Evolutionary conservation across 2,113 vertebrate genomes (phyloP).

Genomic region (Pyxicephalus adspersus): DNA sequence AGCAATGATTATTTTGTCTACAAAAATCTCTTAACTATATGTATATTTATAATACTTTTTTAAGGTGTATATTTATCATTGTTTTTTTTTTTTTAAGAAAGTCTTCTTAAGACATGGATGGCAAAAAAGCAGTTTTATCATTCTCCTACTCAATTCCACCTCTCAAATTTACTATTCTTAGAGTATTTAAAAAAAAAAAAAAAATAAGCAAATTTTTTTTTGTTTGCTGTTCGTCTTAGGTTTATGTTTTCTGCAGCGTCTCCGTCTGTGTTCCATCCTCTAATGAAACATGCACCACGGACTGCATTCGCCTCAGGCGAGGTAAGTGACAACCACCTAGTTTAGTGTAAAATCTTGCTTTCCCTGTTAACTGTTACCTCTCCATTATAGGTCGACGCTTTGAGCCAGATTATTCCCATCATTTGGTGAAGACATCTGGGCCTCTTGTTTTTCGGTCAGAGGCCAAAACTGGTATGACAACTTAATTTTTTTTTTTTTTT

Average conservation of each 20-base stretch:
- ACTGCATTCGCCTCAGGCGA: neutral
- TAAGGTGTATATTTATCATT: no score
- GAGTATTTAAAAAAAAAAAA: no score
- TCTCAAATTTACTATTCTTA: no score
- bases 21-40: no score
- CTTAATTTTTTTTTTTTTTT: no score
- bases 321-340: neutral
- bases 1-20: no score
- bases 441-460: slow-evolving; percentile 7
- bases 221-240: neutral
- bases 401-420: neutral
- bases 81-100: no score
- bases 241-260: slow-evolving; percentile 43
- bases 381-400: neutral
- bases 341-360: neutral
- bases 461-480: neutral
- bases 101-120: no score
- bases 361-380: neutral
- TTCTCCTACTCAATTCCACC: no score
- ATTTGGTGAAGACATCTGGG: slow-evolving; percentile 7
- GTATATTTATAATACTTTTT: no score
- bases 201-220: neutral
- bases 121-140: no score
- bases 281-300: slow-evolving; percentile 7
- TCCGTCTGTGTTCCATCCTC: slow-evolving; percentile 31